Conservation (phyloP, 30 jellyfish, hydroid and myxozoan species). For the Mastigias papua region DNA sequence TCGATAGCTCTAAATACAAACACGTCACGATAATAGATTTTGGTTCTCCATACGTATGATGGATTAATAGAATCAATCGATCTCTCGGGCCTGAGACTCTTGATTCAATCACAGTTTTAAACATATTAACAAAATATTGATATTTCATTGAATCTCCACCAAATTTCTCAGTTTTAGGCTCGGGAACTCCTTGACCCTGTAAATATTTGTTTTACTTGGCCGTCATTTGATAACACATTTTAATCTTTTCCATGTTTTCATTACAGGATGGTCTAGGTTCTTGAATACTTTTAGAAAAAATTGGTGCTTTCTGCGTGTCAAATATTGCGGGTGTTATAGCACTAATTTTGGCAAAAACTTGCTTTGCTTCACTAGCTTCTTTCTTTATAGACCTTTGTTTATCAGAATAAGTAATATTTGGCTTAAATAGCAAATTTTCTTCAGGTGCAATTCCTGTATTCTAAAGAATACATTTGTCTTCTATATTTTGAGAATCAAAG, state of each 20-base stretch:
- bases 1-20: no score
- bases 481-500: neutral
- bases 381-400: no score
- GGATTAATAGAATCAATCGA: constrained; percentile 8
- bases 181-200: constrained; percentile 59
- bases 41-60: constrained; percentile 45
- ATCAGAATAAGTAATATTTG: no score
- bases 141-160: constrained; percentile 58
- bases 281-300: neutral
- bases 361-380: no score
- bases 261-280: neutral
- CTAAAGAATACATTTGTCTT: no score
- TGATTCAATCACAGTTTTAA: constrained; percentile 37
- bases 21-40: no score
- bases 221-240: constrained; percentile 27
- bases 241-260: neutral
- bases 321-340: no score
- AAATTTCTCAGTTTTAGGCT: constrained; percentile 30
- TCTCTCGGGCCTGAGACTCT: constrained; percentile 31
- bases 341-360: no score
- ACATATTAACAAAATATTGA: constrained; percentile 37
- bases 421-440: no score
- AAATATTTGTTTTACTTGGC: constrained; percentile 34
- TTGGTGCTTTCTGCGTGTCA: neutral
- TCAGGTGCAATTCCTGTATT: no score